These are phyloP conservation scores for Oncorhynchus clarkii DNA, from an alignment of 2,113 vertebrate genomes.

Conservation along the genomic window DNA sequence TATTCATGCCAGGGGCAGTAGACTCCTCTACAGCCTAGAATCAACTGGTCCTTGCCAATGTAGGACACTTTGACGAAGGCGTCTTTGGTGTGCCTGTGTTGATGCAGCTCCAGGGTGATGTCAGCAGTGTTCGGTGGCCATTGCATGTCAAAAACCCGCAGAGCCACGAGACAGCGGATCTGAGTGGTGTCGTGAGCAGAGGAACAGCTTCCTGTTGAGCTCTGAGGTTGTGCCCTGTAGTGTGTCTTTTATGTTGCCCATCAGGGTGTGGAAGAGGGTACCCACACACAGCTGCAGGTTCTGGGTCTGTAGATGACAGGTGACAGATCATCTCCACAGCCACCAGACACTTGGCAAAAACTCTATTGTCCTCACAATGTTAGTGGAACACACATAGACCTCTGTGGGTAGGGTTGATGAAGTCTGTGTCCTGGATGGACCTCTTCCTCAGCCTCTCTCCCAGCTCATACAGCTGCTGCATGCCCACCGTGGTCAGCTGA, in stretches of 20 bases:
- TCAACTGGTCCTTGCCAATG: slow-evolving; percentile 81
- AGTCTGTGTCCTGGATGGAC: slow-evolving; percentile 79
- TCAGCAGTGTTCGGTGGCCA: slow-evolving; percentile 90
- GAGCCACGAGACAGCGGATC: slow-evolving; percentile 81
- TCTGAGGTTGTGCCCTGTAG: slow-evolving; percentile 46
- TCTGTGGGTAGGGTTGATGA: slow-evolving; percentile 81
- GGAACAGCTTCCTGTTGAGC: slow-evolving; percentile 81
- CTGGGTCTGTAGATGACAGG: slow-evolving; percentile 68
- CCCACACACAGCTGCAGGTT: slow-evolving; percentile 83
- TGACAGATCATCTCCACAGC: slow-evolving; percentile 80
- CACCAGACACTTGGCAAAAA: slow-evolving; percentile 87
- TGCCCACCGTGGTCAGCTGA: slow-evolving; percentile 90
- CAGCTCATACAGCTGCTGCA: slow-evolving; percentile 89
- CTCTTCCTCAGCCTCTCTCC: slow-evolving; percentile 81
- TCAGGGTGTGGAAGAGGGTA: slow-evolving; percentile 75
- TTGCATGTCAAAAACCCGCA: slow-evolving; percentile 85
- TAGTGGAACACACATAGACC: slow-evolving; percentile 90
- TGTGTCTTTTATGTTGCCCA: slow-evolving; percentile 77
- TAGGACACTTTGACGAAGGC: slow-evolving; percentile 85
- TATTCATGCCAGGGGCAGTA: slow-evolving; percentile 88
- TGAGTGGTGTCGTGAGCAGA: slow-evolving; percentile 86
- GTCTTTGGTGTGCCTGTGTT: slow-evolving; percentile 76
- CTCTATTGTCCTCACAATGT: slow-evolving; percentile 90
- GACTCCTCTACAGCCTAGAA: slow-evolving; percentile 80
- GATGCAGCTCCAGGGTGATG: slow-evolving; percentile 84